Evolutionary conservation across 2,888 invertebrate genomes (phyloP), one percentile per base, ranked within the genome.

Genomic region (Diadromus collaris): DNA sequence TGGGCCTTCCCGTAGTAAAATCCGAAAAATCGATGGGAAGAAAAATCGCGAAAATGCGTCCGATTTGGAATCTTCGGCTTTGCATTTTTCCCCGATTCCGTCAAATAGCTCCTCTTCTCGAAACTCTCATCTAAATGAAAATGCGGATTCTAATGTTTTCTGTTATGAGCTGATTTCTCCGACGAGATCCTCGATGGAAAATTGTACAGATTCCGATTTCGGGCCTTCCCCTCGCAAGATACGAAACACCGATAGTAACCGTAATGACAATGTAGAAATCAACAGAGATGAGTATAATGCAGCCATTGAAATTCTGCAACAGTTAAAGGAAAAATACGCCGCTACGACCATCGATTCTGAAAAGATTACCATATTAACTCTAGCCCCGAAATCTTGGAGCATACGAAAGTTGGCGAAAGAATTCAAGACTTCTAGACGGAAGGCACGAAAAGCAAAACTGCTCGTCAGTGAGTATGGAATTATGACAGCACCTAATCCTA

Each of bases 351-450:
- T 19, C 2, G 38, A 34, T 61, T 38, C 60, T 34, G 60, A 21
- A 13, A 61, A 61, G 38, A 19, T 61, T 38, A 38, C 38, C 3
- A 38, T 61, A 4, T 38, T 38, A 38, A 61, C 38, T 10, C 38
- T 61, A 38, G 21, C 60, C 0, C 60, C 60, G 38, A 61, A 61
- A 38, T 61, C 60, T 38, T 38, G 60, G 58, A 58, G 58, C 32
- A 61, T 61, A 38, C 60, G 41, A 38, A 61, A 61, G 38, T 38
- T 61, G 24, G 60, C 60, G 38, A 38, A 38, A 61, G 60, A 61
- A 38, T 61, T 61, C 38, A 38, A 61, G 6, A n/a, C 58, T 58
- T 58, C 34, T 19, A 58, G 58, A 34, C 34, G 32, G 6, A 58
- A 58, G 58, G 34, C 58, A 19, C 58, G 58, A 32, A 58, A 58